These are phyloP conservation scores for Diplolepis rosae DNA, from an alignment of 2,888 invertebrate genomes.

Conservation along the genomic window DNA sequence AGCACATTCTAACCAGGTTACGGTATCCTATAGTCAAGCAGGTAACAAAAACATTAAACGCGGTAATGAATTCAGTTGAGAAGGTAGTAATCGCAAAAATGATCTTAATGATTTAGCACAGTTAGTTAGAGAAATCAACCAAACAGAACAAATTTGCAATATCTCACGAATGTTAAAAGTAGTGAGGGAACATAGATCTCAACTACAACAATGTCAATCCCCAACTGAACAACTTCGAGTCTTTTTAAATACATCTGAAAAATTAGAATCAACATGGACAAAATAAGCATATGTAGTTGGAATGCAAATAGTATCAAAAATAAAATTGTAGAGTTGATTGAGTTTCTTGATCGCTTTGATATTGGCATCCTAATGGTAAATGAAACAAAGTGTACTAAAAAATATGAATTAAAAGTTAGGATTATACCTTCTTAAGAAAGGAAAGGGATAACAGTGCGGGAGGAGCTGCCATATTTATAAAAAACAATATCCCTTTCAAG, in stretches of 20 bases:
- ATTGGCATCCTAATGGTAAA: conserved; percentile 40
- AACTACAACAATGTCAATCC: conserved; percentile 22
- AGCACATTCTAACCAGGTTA: too few relatives aligned
- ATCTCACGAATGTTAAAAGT: conserved; percentile 33
- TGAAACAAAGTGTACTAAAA: conserved; percentile 39
- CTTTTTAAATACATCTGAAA: conserved; percentile 44
- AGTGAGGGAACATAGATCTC: conserved; percentile 31
- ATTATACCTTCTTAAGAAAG: conserved; percentile 37
- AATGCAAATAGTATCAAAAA: conserved; percentile 49
- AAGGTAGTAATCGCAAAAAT: too few relatives aligned
- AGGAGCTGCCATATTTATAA: conserved; percentile 42
- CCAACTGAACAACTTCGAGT: conserved; percentile 40
- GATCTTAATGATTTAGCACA: not conserved
- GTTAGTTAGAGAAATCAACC: not conserved
- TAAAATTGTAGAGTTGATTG: conserved; percentile 41
- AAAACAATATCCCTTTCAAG: conserved; percentile 32
- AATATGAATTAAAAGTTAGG: conserved; percentile 8
- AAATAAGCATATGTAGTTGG: conserved; percentile 48
- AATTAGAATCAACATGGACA: conserved; percentile 39
- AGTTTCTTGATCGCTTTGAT: conserved; percentile 30
- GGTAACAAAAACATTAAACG: not conserved
- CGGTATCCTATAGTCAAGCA: too few relatives aligned
- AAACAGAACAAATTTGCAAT: conserved; percentile 7
- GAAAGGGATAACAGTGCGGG: conserved; percentile 32
- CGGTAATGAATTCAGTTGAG: conserved; percentile 1